phyloP scores from a whole-genome alignment of 2,888 invertebrate genomes.

The Drosophila peninsularis region DNA sequence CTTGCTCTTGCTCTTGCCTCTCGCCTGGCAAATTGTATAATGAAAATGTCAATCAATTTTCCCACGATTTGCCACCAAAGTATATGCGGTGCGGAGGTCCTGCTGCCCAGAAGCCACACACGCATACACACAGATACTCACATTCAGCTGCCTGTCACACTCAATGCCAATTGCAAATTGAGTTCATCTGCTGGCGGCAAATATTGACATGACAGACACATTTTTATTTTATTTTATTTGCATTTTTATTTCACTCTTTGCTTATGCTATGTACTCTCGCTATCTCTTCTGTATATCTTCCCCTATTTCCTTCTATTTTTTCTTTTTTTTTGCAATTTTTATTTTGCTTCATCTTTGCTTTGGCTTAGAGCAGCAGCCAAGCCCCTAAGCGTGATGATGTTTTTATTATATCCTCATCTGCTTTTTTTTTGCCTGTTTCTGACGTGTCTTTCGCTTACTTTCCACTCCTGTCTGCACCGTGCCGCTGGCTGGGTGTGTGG shows the following conservation, averaged over 20 bases:
- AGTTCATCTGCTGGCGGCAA: slow-evolving; percentile 81
- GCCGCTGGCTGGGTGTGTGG: slow-evolving; percentile 45
- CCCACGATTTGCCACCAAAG: slow-evolving; percentile 79
- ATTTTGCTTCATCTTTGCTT: slow-evolving; percentile 51
- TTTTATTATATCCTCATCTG: slow-evolving; percentile 46
- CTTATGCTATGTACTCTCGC: slow-evolving; percentile 28
- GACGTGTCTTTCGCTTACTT: slow-evolving; percentile 34
- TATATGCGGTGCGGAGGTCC: slow-evolving; percentile 55
- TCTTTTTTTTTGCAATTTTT: slow-evolving; percentile 36
- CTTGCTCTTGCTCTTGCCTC: slow-evolving; percentile 31
- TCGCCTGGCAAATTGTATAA: slow-evolving; percentile 73
- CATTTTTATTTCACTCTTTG: slow-evolving; percentile 75
- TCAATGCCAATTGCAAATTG: slow-evolving; percentile 79
- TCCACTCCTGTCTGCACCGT: slow-evolving; percentile 10
- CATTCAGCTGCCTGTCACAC: slow-evolving; percentile 57
- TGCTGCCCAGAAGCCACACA: slow-evolving; percentile 25
- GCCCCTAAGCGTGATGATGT: slow-evolving; percentile 56
- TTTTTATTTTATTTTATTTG: slow-evolving; percentile 81
- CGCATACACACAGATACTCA: slow-evolving; percentile 13
- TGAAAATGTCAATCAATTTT: slow-evolving; percentile 83
- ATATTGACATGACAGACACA: slow-evolving; percentile 82
- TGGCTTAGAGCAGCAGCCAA: slow-evolving; percentile 20
- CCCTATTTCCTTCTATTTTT: slow-evolving; percentile 14
- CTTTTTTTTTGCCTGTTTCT: slow-evolving; percentile 15
- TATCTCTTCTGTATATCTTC: background rate